Conservation (phyloP, 1,140 invertebrate genomes). For the Globodera ellingtonae region DNA sequence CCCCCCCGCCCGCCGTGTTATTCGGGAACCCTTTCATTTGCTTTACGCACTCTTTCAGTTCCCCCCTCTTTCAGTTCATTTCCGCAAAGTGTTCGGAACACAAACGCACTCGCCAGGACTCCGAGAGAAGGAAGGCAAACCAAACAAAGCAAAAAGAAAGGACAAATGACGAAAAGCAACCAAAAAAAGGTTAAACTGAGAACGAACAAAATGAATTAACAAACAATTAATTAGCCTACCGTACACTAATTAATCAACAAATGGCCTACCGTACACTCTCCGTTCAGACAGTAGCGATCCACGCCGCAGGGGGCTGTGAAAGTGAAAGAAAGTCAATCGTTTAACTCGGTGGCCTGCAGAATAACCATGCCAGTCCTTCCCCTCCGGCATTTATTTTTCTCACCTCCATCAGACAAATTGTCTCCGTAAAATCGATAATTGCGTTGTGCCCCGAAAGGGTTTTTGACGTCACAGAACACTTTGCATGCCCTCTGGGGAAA, state of each 20-base stretch:
- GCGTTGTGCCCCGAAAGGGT: constrained; percentile 49
- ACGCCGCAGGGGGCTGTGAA: constrained; percentile 58
- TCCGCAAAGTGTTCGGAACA: constrained; percentile 59
- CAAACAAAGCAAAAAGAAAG: no score
- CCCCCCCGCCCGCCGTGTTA: background rate
- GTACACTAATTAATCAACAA: constrained; percentile 38
- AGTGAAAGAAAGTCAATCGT: background rate
- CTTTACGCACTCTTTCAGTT: no score
- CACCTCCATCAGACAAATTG: constrained; percentile 61
- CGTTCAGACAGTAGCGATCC: constrained; percentile 62
- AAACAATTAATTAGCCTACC: no score
- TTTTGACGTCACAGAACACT: constrained; percentile 63
- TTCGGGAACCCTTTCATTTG: no score
- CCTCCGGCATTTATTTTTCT: background rate
- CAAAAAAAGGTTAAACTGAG: background rate
- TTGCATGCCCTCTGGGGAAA: constrained; percentile 65
- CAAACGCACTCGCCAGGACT: constrained; percentile 58
- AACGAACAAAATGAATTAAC: constrained; percentile 4
- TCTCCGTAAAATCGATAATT: constrained; percentile 66
- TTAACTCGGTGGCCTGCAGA: background rate
- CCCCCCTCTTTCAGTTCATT: constrained; percentile 21
- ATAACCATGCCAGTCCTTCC: no score
- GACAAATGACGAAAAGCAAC: no score
- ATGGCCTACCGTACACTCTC: constrained; percentile 61
- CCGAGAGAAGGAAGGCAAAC: no score